Conservation (phyloP, 2,888 invertebrate genomes). For the Dolichomitus sp. region DNA sequence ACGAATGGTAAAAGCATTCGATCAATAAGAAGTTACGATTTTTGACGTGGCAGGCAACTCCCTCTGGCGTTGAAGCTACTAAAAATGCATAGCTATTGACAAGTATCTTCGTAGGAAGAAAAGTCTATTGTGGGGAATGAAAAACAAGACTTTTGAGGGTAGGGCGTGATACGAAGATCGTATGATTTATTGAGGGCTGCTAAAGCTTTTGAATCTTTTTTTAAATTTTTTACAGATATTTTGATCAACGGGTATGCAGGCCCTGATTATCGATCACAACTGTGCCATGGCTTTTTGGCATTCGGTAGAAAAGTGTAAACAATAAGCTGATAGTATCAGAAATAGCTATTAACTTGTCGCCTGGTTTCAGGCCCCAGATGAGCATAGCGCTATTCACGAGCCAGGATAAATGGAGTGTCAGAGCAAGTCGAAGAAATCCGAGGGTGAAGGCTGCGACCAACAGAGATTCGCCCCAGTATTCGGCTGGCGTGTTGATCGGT, state of each 20-base stretch:
- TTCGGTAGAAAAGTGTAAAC: slow-evolving; percentile 77
- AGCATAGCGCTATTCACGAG: slow-evolving; percentile 91
- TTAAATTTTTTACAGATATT: slow-evolving; percentile 24
- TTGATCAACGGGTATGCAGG: slow-evolving; percentile 69
- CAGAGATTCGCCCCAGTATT: slow-evolving; percentile 92
- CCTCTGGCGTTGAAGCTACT: slow-evolving; percentile 28
- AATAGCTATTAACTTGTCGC: slow-evolving; percentile 90
- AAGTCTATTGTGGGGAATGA: not conserved
- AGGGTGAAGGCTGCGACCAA: slow-evolving; percentile 89
- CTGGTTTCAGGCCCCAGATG: slow-evolving; percentile 91
- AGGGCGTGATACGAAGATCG: slow-evolving; percentile 8
- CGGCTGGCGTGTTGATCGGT: slow-evolving; percentile 92
- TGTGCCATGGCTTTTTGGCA: slow-evolving; percentile 81
- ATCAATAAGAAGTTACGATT: not conserved
- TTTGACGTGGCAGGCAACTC: not conserved
- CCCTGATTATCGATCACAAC: slow-evolving; percentile 78
- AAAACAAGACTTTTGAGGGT: slow-evolving; percentile 7
- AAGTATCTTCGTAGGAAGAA: not conserved
- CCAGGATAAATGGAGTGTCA: slow-evolving; percentile 90
- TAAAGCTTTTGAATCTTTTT: slow-evolving; percentile 21
- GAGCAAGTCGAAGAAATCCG: slow-evolving; percentile 90
- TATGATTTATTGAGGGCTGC: slow-evolving; percentile 36
- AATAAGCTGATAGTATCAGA: slow-evolving; percentile 74
- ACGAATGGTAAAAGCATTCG: slow-evolving; percentile 62
- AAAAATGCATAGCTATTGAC: too few species aligned